These are phyloP conservation scores for Ophraella communa DNA, from an alignment of 2,888 invertebrate genomes.

Conservation along the genomic window DNA sequence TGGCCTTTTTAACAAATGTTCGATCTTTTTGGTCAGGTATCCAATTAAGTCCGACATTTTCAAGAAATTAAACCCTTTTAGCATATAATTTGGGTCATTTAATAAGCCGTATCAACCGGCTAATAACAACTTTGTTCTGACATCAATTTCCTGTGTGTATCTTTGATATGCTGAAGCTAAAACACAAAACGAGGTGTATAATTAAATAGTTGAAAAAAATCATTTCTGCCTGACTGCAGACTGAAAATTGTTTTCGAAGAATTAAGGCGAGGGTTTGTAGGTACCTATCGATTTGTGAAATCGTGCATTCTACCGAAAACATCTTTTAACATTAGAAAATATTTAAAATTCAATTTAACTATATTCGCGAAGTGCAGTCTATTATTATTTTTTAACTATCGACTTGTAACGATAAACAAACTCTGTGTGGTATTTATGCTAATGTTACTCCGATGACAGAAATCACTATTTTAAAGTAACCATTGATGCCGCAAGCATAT, in stretches of 20 bases:
- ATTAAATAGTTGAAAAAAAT: constrained; percentile 16
- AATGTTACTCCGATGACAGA: no score
- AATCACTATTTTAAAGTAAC: no score
- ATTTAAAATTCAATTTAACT: no score
- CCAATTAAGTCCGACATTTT: not conserved
- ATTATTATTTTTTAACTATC: no score
- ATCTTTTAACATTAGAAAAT: no score
- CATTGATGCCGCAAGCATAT: no score
- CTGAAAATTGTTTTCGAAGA: not conserved
- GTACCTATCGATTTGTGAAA: not conserved
- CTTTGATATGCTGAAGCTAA: constrained; percentile 11
- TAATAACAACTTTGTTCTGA: constrained; percentile 17
- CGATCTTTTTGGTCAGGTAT: not conserved
- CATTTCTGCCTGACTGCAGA: constrained; percentile 2
- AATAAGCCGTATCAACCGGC: constrained; percentile 14
- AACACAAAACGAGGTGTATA: not conserved
- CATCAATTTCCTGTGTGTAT: constrained; percentile 20
- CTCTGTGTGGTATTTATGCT: no score
- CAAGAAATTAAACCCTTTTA: constrained; percentile 6
- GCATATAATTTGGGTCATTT: constrained; percentile 16
- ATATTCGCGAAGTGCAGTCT: no score
- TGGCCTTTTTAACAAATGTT: not conserved
- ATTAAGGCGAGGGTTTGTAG: not conserved
- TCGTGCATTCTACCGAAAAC: no score
- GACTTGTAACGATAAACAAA: no score